phyloP scores from a whole-genome alignment of 2,113 vertebrate genomes.

The Plotosus lineatus region DNA sequence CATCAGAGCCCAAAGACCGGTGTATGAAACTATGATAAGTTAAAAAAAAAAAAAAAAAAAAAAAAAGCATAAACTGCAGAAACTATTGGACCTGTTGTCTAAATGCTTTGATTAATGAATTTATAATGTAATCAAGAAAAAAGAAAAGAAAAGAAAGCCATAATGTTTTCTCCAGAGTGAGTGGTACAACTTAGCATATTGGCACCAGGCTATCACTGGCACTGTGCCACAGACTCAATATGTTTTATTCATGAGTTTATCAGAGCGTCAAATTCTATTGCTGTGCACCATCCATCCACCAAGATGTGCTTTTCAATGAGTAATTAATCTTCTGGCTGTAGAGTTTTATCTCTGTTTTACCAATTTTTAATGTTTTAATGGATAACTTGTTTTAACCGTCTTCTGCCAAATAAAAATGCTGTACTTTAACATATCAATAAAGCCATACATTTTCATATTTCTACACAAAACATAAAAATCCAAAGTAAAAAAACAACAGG shows the following conservation, averaged over 20 bases:
- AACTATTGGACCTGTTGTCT: neutral
- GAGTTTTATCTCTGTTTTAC: neutral
- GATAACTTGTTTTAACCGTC: too few species aligned
- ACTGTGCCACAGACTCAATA: constrained; percentile 23
- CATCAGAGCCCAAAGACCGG: constrained; percentile 20
- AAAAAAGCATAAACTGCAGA: neutral
- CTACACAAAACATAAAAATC: too few species aligned
- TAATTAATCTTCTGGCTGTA: constrained; percentile 10
- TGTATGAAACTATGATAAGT: neutral
- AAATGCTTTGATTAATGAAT: neutral
- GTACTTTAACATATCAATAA: too few species aligned
- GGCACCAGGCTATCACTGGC: constrained; percentile 37
- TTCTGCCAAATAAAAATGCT: too few species aligned
- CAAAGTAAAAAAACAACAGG: neutral
- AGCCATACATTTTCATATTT: too few species aligned
- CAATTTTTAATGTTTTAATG: constrained; percentile 16
- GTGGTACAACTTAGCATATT: constrained; percentile 30
- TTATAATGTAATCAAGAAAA: neutral
- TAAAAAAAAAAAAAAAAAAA: neutral
- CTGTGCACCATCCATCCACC: constrained; percentile 7
- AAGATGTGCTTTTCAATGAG: constrained; percentile 10
- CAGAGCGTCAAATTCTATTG: constrained; percentile 11
- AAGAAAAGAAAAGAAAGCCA: neutral
- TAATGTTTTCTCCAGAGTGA: constrained; percentile 11
- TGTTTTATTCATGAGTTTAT: constrained; percentile 36